Conservation (phyloP, 2,113 vertebrate species). For the Galbula dea region DNA sequence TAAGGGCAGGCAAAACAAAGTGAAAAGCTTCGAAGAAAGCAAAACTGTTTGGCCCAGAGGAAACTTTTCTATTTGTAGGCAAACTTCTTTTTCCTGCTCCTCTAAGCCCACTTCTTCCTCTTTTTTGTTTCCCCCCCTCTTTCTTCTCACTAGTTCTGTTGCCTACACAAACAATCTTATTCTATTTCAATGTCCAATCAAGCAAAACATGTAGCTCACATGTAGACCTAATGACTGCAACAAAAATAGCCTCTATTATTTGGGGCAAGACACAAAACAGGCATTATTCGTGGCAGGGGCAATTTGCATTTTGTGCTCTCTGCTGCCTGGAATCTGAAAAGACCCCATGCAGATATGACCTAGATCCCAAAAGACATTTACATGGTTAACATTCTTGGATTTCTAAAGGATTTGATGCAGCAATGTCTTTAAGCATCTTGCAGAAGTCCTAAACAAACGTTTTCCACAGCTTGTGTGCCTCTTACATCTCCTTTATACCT, state of each 20-base stretch:
- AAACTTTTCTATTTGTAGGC: slow-evolving; percentile 23
- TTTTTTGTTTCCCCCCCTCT: slow-evolving; percentile 25
- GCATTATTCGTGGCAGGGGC: slow-evolving; percentile 22
- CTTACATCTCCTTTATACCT: background rate
- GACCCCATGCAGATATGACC: slow-evolving; percentile 48
- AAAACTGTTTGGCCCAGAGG: slow-evolving; percentile 12
- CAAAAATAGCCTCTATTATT: slow-evolving; percentile 45
- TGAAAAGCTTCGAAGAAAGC: slow-evolving; percentile 10
- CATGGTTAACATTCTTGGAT: slow-evolving; percentile 42
- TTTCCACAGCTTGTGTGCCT: background rate
- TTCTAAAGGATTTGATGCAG: slow-evolving; percentile 42
- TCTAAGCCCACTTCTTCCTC: slow-evolving; percentile 5
- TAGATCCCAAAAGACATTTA: slow-evolving; percentile 51
- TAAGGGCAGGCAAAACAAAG: slow-evolving; percentile 6
- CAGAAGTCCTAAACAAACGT: background rate
- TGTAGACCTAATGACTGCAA: slow-evolving; percentile 40
- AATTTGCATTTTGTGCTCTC: slow-evolving; percentile 62
- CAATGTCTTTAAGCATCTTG: slow-evolving; percentile 30
- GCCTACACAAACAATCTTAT: slow-evolving; percentile 15
- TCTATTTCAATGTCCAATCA: slow-evolving; percentile 38
- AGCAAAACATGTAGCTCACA: slow-evolving; percentile 41
- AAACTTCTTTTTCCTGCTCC: slow-evolving; percentile 13
- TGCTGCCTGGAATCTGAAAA: slow-evolving; percentile 44
- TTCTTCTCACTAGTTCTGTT: slow-evolving; percentile 51
- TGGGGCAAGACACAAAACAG: slow-evolving; percentile 17